Conservation (phyloP, 2,888 invertebrate species). For the Phymatocera aterrima region DNA sequence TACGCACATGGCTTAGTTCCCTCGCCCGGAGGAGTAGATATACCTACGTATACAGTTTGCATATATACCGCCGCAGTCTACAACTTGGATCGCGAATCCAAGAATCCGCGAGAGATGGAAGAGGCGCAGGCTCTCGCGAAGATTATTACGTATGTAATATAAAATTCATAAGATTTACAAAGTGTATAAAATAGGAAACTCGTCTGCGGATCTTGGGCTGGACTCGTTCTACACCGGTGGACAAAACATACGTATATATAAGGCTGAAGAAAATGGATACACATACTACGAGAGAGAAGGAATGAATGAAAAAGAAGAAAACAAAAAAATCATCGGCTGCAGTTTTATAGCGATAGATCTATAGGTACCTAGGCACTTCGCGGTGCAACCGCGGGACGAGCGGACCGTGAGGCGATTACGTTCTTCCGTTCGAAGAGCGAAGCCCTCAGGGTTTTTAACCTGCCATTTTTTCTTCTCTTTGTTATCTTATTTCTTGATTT, state of each 20-base stretch:
- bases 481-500: too few species aligned
- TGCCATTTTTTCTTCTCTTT: background rate
- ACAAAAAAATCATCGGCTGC: background rate
- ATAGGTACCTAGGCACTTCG: too few species aligned
- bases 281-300: background rate
- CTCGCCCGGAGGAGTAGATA: background rate
- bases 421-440: slow-evolving; percentile 18
- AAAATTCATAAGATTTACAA: too few species aligned
- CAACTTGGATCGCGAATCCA: background rate
- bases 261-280: background rate
- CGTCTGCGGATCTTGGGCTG: background rate
- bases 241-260: background rate
- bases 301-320: background rate
- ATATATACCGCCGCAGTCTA: background rate
- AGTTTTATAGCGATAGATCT: background rate
- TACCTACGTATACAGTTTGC: background rate
- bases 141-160: slow-evolving; percentile 1
- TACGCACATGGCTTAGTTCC: slow-evolving; percentile 6
- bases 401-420: slow-evolving; percentile 12
- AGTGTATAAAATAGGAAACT: slow-evolving; percentile 2
- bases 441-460: slow-evolving; percentile 25
- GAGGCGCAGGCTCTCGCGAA: background rate
- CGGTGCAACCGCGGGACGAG: too few species aligned
- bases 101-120: background rate
- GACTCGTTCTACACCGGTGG: background rate